Conservation (phyloP, 1,140 invertebrate species). For the Musca domestica region DNA sequence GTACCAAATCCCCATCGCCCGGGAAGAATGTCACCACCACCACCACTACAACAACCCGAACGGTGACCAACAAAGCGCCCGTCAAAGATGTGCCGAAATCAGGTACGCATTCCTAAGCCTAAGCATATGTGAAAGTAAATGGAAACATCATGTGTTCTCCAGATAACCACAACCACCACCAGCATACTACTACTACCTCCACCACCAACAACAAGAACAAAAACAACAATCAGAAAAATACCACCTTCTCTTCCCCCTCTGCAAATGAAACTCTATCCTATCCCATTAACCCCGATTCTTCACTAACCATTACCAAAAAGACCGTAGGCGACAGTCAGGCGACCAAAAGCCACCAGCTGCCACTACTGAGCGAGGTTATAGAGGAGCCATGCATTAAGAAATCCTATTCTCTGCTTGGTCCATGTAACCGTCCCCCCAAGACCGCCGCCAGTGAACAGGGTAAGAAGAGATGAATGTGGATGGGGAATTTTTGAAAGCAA, state of each 20-base stretch:
- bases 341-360: slow-evolving; percentile 34
- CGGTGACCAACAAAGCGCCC: slow-evolving; percentile 22
- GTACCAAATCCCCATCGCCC: slow-evolving; percentile 35
- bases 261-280: no score
- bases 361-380: slow-evolving; percentile 24
- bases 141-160: slow-evolving; percentile 38
- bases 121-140: slow-evolving; percentile 35
- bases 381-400: slow-evolving; percentile 40
- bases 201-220: slow-evolving; percentile 38
- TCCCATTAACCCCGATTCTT: no score
- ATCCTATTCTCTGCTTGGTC: slow-evolving; percentile 45
- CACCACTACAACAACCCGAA: slow-evolving; percentile 22
- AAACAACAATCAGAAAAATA: slow-evolving; percentile 39
- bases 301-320: not conserved
- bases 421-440: slow-evolving; percentile 30
- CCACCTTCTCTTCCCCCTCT: slow-evolving; percentile 14
- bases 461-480: slow-evolving; percentile 19
- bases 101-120: slow-evolving; percentile 44
- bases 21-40: slow-evolving; percentile 25
- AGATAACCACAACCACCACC: slow-evolving; percentile 23
- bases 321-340: not conserved
- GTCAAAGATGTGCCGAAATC: slow-evolving; percentile 32
- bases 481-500: no score
- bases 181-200: slow-evolving; percentile 31
- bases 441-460: slow-evolving; percentile 7